Conservation (phyloP, 2,888 invertebrate genomes). For the Polydrusus tereticollis region DNA sequence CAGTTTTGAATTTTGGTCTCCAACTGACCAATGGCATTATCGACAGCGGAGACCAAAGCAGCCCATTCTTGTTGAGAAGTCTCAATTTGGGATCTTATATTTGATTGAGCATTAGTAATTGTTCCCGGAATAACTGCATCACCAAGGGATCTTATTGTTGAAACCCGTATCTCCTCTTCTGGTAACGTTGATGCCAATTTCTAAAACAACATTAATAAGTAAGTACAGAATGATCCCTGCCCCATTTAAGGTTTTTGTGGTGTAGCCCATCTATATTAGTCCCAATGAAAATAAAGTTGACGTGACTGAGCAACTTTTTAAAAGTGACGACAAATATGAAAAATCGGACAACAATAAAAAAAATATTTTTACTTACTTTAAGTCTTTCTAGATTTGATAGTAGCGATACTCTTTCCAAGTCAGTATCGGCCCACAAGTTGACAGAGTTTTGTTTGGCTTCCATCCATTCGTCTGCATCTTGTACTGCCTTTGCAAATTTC, state of each 20-base stretch:
- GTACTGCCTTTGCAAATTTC: slow-evolving; percentile 87
- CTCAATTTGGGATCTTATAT: slow-evolving; percentile 89
- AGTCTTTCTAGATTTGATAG: slow-evolving; percentile 89
- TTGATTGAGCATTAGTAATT: slow-evolving; percentile 83
- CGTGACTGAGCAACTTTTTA: too few species aligned
- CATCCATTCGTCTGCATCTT: slow-evolving; percentile 89
- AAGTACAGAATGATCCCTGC: not conserved
- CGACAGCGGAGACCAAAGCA: slow-evolving; percentile 80
- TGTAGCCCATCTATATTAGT: too few species aligned
- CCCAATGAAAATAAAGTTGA: too few species aligned
- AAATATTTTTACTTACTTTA: slow-evolving; percentile 63
- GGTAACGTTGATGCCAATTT: slow-evolving; percentile 83
- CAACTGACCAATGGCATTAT: slow-evolving; percentile 82
- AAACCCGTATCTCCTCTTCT: slow-evolving; percentile 88
- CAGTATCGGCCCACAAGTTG: slow-evolving; percentile 85
- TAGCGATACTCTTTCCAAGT: slow-evolving; percentile 85
- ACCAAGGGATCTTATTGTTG: slow-evolving; percentile 84
- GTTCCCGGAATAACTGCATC: slow-evolving; percentile 93
- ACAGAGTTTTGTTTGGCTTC: slow-evolving; percentile 87
- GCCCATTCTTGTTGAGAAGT: slow-evolving; percentile 93
- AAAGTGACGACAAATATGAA: too few species aligned
- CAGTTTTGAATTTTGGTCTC: slow-evolving; percentile 90
- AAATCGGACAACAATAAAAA: not conserved
- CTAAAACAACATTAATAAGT: slow-evolving; percentile 52
- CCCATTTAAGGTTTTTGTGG: not conserved